A percentile compares a stretch with the other conserved stretches of the same genome.
These are phyloP conservation scores for Embidobia sp. DNA, from an alignment of 2,888 invertebrate genomes.

Conservation along the genomic window DNA sequence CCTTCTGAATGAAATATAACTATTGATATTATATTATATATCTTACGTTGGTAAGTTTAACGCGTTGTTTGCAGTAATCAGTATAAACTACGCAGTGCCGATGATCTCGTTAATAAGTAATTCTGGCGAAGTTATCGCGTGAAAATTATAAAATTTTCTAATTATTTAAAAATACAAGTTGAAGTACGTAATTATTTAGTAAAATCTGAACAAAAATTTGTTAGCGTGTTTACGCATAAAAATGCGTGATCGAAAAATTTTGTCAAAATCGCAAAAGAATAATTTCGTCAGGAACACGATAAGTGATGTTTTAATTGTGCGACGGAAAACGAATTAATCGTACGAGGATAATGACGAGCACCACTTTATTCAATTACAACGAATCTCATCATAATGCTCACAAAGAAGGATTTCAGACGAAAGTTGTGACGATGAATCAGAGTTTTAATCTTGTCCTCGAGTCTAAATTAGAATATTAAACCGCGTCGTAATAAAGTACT, in stretches of 20 bases:
- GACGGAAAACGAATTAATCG: slow-evolving; percentile 42
- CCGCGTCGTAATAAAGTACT: slow-evolving; percentile 38
- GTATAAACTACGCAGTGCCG: slow-evolving; percentile 14
- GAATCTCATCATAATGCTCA: slow-evolving; percentile 47
- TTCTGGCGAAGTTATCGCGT: too few relatives aligned
- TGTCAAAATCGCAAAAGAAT: too few relatives aligned
- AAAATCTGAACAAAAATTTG: too few relatives aligned
- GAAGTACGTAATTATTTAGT: too few relatives aligned
- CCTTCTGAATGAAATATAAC: slow-evolving; percentile 17
- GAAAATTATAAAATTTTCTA: too few relatives aligned
- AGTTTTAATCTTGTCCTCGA: slow-evolving; percentile 56
- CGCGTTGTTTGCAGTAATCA: too few relatives aligned
- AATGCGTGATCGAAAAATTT: too few relatives aligned
- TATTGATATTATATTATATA: slow-evolving; percentile 5
- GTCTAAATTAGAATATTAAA: slow-evolving; percentile 54
- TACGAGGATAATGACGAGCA: slow-evolving; percentile 41
- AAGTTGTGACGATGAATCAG: slow-evolving; percentile 54
- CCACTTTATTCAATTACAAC: slow-evolving; percentile 56
- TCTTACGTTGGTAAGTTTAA: too few relatives aligned
- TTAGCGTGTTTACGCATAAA: too few relatives aligned
- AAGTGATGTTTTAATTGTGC: slow-evolving; percentile 9
- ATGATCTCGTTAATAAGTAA: too few relatives aligned
- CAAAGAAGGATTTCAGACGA: slow-evolving; percentile 50
- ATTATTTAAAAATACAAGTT: too few relatives aligned
- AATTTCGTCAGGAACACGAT: too few relatives aligned